Conservation (phyloP, 2,113 vertebrate genomes). For the Hemichromis elongatus region DNA sequence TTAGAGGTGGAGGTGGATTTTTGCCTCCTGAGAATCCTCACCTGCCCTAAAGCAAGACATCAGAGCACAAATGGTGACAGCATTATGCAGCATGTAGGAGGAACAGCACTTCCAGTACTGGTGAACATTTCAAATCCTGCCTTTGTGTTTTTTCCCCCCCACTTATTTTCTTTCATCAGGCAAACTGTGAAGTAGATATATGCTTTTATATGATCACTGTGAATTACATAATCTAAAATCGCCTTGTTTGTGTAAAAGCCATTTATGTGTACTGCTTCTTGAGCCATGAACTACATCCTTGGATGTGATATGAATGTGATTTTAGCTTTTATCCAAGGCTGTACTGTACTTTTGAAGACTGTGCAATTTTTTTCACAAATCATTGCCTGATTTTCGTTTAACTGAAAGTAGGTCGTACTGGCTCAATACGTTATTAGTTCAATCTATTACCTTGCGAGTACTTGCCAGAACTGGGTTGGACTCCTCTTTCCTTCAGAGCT, state of each 20-base stretch:
- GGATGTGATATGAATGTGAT: neutral
- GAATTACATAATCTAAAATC: neutral
- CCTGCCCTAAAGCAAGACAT: neutral
- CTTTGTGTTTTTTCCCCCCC: fast-evolving
- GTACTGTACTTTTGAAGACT: too few species aligned
- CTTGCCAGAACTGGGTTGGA: neutral
- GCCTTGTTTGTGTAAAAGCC: neutral
- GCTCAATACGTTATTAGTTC: neutral
- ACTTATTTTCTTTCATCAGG: neutral
- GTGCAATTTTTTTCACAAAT: neutral
- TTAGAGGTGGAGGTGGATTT: neutral
- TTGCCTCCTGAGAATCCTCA: neutral
- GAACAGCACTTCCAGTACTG: neutral
- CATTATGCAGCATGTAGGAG: neutral
- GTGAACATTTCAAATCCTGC: neutral
- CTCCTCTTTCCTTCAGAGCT: neutral
- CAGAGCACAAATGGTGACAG: neutral
- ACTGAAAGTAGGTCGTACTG: neutral
- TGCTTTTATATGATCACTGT: neutral
- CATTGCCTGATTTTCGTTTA: neutral
- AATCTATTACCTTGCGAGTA: neutral
- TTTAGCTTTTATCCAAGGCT: neutral
- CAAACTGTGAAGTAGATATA: neutral
- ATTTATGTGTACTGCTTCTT: neutral
- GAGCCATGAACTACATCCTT: neutral